Percentiles rank a stretch among this genome's conserved stretches.
phyloP scores from a whole-genome alignment of 2,113 vertebrate species.

The Speoplatyrhinus poulsoni region DNA sequence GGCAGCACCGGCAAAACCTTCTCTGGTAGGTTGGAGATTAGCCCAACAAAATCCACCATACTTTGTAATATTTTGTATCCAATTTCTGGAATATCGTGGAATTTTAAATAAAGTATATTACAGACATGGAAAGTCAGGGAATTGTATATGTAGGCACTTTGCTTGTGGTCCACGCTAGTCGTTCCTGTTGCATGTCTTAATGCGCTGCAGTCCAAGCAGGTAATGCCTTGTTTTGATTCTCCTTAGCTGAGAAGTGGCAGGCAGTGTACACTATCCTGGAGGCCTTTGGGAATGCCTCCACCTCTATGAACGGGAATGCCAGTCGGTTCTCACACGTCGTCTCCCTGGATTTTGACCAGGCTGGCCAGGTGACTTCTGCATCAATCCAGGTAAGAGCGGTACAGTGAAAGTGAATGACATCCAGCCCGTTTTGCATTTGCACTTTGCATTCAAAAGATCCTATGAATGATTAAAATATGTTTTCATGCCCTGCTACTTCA shows the following conservation, averaged over 20 bases:
- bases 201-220: not conserved
- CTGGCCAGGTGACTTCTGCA: slow-evolving; percentile 93
- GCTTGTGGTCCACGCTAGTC: not conserved
- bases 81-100: too few species aligned
- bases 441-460: too few species aligned
- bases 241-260: slow-evolving; percentile 93
- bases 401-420: not conserved
- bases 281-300: slow-evolving; percentile 92
- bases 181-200: not conserved
- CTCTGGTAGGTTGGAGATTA: slow-evolving; percentile 78
- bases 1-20: slow-evolving; percentile 88
- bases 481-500: slow-evolving; percentile 49
- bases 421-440: not conserved
- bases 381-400: slow-evolving; percentile 85
- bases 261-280: slow-evolving; percentile 92
- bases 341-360: slow-evolving; percentile 95
- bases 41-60: not conserved
- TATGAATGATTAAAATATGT: not conserved
- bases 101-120: too few species aligned
- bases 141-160: not conserved
- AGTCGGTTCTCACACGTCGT: slow-evolving; percentile 94
- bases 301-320: slow-evolving; percentile 86
- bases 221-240: not conserved
- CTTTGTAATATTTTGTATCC: too few species aligned
- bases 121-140: too few species aligned